Evolutionary conservation across 2,888 invertebrate species (phyloP), one percentile per base, ranked within the genome.

Genomic region (Didymodactylos carnosus): DNA sequence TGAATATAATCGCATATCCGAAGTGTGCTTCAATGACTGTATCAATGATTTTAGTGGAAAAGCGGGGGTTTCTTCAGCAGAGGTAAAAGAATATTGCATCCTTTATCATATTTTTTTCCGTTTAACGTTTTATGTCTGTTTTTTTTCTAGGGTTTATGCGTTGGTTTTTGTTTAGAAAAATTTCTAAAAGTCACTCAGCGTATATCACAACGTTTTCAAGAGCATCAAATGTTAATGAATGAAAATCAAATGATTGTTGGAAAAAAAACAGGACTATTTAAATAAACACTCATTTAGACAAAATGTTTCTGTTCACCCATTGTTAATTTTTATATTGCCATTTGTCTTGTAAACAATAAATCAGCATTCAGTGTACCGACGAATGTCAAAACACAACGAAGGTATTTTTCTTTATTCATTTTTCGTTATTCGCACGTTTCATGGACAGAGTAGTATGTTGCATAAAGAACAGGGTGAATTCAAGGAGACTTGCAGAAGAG

Each of bases 131-230:
- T n/a, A n/a, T n/a, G n/a, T n/a, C n/a, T n/a, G n/a, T n/a, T n/a
- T 23, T 69, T 10, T 51, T 77, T 78, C 35, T 78, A 82, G 82
- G 79, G 78, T 72, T 89, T 88, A 80, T 97, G 97, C 84, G 89
- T 93, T 19, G 81, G 89, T 39, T 94, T 94, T 83, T 97, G 97
- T 82, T 89, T 94, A 88, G 94, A 95, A 81, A 97, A 97, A 83
- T 95, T 91, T 83, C 86, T 97, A 77, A 91, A 94, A 85, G 91
- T 92, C 86, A 94, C 94, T 81, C 95, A 95, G 85, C 87, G 97
- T 78, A 89, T 97, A 77, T 94, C 94, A 2, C 91, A 94, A 83
- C 87, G 97, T 77, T 97, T 98, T 85, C 94, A 95, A 82, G 97
- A 98, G 84, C 92, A 92, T 84, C 97, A 98, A 85, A 88, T 95